Evolutionary conservation across 2,113 vertebrate species (phyloP), one percentile per base, ranked within the genome.

Genomic region (Sialia sialis): DNA sequence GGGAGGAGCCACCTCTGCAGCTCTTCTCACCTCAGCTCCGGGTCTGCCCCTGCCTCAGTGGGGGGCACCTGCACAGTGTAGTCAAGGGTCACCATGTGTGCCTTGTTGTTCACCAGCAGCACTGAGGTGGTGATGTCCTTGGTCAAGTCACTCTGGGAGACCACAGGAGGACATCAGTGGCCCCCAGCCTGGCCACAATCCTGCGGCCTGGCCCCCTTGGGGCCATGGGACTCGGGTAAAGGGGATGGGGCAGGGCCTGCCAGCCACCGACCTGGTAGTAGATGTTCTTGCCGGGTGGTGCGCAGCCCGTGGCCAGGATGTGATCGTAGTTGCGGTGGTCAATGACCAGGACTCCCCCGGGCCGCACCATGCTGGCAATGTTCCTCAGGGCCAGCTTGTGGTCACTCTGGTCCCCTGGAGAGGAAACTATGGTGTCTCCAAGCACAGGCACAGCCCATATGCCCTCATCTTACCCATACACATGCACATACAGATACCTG

Each of bases 321-420:
- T 99, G 98, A 97, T 99, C 99, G 0, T 99, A 99, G 95, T 99
- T 99, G 32, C 99, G 98, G 72, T 99, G 99, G 94, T 99, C 99
- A 1, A 99, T 99, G 91, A 99, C 98, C 75, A 99, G 97, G 95
- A 99, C 97, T 1, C 99, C 99, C 1, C 99, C 99, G 0, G 98
- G 98, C 82, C 98, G 97, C 74, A 99, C 99, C 99, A 99, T 99
- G 90, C 98, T 98, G 30, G 98, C 99, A 3, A 99, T 99, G 96
- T 99, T 99, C 69, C 96, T 98, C 70, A 99, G 98, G 6, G 99
- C 99, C 97, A 99, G 81, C 75, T 98, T 99, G 82, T 99, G 99
- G 49, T 99, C 99, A 26, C 98, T 99, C 97, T 99, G 99, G 97
- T 99, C 99, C 87, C 99, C 99, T 99, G 87, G 21, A 55, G 86